phyloP scores from a whole-genome alignment of 2,888 invertebrate genomes.

The Bombylius major region DNA sequence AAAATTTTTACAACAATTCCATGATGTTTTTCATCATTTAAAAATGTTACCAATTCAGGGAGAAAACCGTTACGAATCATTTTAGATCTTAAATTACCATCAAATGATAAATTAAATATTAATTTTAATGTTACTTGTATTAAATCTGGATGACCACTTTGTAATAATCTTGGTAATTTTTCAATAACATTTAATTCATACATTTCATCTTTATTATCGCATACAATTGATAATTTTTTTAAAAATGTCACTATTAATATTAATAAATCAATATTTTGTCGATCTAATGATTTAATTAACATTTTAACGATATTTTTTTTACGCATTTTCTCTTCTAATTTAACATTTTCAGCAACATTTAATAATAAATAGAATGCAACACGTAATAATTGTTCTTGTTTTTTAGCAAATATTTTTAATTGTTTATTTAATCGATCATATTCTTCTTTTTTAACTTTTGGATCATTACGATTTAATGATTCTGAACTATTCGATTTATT shows the following conservation, averaged over 20 bases:
- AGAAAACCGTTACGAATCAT: slow-evolving; percentile 84
- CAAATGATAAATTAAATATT: slow-evolving; percentile 92
- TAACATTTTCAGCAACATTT: slow-evolving; percentile 90
- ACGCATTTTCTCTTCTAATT: slow-evolving; percentile 94
- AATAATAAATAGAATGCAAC: slow-evolving; percentile 86
- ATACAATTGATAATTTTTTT: slow-evolving; percentile 87
- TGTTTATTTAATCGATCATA: slow-evolving; percentile 67
- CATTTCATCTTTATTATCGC: slow-evolving; percentile 92
- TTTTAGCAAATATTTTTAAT: slow-evolving; percentile 68
- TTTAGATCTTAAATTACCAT: slow-evolving; percentile 68
- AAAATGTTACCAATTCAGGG: slow-evolving; percentile 76
- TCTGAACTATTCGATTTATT: slow-evolving; percentile 33
- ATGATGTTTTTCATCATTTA: slow-evolving; percentile 75
- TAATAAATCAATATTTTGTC: slow-evolving; percentile 80
- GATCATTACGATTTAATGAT: slow-evolving; percentile 29
- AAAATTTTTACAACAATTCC: slow-evolving; percentile 66
- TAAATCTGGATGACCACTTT: slow-evolving; percentile 44
- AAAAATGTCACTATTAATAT: slow-evolving; percentile 86
- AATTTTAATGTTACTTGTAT: slow-evolving; percentile 71
- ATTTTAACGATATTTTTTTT: slow-evolving; percentile 83
- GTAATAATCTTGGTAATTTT: slow-evolving; percentile 68
- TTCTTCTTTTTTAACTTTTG: slow-evolving; percentile 49
- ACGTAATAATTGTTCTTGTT: slow-evolving; percentile 84
- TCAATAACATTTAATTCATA: slow-evolving; percentile 66
- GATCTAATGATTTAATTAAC: slow-evolving; percentile 75